These are phyloP conservation scores for Euwallacea similis DNA, from an alignment of 1,140 invertebrate species.

Conservation along the genomic window DNA sequence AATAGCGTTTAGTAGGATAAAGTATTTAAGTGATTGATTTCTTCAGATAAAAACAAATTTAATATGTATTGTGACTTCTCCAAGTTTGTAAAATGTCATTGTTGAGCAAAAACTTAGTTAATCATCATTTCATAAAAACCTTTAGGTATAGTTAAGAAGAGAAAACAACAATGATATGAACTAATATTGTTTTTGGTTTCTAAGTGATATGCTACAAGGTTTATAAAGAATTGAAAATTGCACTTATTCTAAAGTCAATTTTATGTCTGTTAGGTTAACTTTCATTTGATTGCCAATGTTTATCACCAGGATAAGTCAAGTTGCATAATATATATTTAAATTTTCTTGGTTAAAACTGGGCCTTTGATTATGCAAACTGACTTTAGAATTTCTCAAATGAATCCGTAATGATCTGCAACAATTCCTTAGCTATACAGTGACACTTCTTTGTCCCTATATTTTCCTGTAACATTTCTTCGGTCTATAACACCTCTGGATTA, in stretches of 20 bases:
- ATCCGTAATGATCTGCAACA: no score
- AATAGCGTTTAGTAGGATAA: neutral
- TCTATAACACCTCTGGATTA: no score
- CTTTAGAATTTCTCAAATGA: no score
- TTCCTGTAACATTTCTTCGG: no score
- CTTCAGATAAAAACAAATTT: neutral
- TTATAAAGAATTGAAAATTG: neutral
- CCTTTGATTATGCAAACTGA: no score
- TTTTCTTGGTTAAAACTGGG: no score
- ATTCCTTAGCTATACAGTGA: no score
- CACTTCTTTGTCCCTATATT: neutral
- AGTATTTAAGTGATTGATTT: neutral
- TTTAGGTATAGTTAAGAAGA: neutral
- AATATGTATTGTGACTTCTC: neutral
- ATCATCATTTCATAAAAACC: neutral
- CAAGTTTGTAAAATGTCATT: neutral
- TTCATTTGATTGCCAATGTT: no score
- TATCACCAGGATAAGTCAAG: no score
- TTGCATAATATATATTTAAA: no score
- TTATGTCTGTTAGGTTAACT: no score
- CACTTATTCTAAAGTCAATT: no score
- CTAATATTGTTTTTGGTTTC: slow-evolving; percentile 34
- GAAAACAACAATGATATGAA: slow-evolving; percentile 32
- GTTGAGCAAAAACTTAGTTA: neutral
- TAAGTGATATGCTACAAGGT: slow-evolving; percentile 33